Evolutionary conservation across 2,797 vertebrate species (phyloP), one percentile per base, ranked within the genome.

Genomic region (Ctenopoma kingsleyae): DNA sequence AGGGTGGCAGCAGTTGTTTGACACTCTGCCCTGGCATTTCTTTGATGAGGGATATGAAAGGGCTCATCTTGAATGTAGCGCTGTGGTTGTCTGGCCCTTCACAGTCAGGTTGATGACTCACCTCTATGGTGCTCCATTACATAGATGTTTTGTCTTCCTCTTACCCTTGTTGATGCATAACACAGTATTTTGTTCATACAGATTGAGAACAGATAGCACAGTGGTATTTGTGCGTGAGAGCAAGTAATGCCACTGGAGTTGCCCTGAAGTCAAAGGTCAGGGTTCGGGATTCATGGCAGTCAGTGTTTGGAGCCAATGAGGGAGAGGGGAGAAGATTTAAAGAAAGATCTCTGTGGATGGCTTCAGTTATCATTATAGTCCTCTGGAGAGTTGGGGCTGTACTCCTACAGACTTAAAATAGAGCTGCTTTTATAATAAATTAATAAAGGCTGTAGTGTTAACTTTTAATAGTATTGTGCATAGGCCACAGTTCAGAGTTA

Each of bases 111-210:
- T 36, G 65, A 72, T 89, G 90, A 89, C 78, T 90, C 87, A 82
- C 80, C 73, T 79, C 65, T 8, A 3, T 2, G 51, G 74, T 65
- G 71, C 82, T 81, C 46, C 6, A 19, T 90, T 84, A 86, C 86
- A 57, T 25, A 64, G 61, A 75, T 87, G 90, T 91, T 90, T 89
- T 89, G 89, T 90, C 90, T 89, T 85, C 63, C 64, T 46, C 47
- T 55, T 40, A 36, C 58, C 67, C 67, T 58, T 41, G 63, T 85
- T 81, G 84, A 90, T 84, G 90, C 81, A 9, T 83, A 73, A 85
- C 78, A 58, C 35, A 40, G 75, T 65, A 69, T 89, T 88, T 83
- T 84, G 86, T 86, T 87, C 78, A 38, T 68, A 44, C 22, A 64
- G 78, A 88, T 89, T 79, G 74, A 74, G 70, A 77, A 67, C 79